A percentile compares a stretch with the other conserved stretches of the same genome.
These are phyloP conservation scores for Celastrina argiolus DNA, from an alignment of 2,888 invertebrate genomes.

Conservation along the genomic window DNA sequence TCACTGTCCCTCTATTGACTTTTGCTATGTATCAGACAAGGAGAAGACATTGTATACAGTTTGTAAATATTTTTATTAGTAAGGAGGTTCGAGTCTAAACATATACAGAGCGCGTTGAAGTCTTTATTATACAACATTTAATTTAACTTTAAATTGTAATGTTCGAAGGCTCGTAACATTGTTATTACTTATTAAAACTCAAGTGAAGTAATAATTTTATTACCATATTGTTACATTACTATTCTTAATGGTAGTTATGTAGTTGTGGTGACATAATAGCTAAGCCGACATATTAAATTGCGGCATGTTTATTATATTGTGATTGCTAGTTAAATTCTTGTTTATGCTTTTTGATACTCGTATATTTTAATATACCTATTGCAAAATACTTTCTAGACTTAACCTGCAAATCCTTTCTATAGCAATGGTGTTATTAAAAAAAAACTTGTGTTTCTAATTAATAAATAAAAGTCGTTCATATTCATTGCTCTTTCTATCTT, in stretches of 20 bases:
- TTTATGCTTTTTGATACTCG: background rate
- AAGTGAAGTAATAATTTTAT: conserved; percentile 36
- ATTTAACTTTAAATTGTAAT: background rate
- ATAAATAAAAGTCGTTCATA: too few species aligned
- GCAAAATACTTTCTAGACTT: background rate
- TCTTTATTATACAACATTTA: background rate
- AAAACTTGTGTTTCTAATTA: too few species aligned
- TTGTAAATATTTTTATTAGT: too few species aligned
- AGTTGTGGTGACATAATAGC: conserved; percentile 2
- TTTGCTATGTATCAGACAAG: too few species aligned
- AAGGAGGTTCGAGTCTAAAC: too few species aligned
- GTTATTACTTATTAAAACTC: conserved; percentile 33
- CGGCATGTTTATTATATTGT: background rate
- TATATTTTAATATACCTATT: background rate
- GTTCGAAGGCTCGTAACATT: background rate
- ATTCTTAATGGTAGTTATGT: background rate
- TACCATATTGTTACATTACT: conserved; percentile 2
- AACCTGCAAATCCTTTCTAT: background rate
- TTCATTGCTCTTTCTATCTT: too few species aligned
- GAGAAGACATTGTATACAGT: too few species aligned
- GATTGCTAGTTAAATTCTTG: background rate
- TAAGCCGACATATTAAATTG: background rate
- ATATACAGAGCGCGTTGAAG: background rate
- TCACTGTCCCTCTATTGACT: too few species aligned
- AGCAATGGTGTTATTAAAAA: background rate